Percentiles rank a stretch among this genome's conserved stretches.
These are phyloP conservation scores for Drosophila tani DNA, from an alignment of 1,140 invertebrate species.

Conservation along the genomic window DNA sequence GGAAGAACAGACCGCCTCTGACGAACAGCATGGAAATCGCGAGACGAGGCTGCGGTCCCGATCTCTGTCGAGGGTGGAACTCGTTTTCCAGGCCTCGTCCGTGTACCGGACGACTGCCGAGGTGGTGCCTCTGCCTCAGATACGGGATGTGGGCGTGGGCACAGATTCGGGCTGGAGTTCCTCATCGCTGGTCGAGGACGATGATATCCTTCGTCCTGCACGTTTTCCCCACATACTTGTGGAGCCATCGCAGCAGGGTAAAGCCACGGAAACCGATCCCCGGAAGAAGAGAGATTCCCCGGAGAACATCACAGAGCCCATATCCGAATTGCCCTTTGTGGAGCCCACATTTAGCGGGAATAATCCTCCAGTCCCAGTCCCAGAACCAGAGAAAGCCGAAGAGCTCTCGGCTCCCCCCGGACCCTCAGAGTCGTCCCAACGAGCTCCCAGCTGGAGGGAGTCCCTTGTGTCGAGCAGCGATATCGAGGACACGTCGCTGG, in stretches of 20 bases:
- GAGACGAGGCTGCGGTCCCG: neutral
- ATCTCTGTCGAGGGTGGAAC: neutral
- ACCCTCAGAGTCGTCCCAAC: too few relatives aligned
- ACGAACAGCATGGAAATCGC: neutral
- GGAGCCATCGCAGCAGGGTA: neutral
- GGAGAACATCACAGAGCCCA: conserved; percentile 1
- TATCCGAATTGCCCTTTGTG: conserved; percentile 10
- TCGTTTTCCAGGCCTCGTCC: neutral
- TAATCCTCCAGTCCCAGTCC: too few relatives aligned
- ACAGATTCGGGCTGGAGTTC: conserved; percentile 4
- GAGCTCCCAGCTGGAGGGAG: neutral
- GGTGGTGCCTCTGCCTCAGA: too few relatives aligned
- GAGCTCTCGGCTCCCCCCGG: too few relatives aligned
- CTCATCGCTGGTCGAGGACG: neutral
- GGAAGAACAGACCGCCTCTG: neutral
- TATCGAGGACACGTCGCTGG: fast-evolving
- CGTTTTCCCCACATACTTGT: neutral
- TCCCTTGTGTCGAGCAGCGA: neutral
- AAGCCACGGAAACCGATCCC: neutral
- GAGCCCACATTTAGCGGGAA: neutral
- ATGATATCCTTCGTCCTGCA: neutral
- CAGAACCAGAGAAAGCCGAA: too few relatives aligned
- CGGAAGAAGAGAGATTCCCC: neutral
- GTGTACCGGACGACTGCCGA: neutral
- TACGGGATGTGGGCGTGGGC: conserved; percentile 17